phyloP scores from a whole-genome alignment of 2,797 vertebrate genomes.

The Sebastes umbrosus region DNA sequence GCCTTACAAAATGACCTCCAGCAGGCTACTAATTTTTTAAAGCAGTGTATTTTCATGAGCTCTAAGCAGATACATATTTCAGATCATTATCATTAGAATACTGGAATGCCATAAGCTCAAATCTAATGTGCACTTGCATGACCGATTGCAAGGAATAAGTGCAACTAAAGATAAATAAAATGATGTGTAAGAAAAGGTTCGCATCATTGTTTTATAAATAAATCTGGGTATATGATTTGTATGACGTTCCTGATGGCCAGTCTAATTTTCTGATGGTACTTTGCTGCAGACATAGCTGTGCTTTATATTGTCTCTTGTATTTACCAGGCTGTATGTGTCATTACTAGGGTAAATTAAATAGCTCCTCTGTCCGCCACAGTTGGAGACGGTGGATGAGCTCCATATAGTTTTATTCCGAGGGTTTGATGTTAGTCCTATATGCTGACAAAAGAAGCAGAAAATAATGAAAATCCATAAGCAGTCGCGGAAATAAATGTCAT shows the following conservation, averaged over 20 bases:
- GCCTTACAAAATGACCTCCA: no score
- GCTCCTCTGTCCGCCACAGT: not conserved
- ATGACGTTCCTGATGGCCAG: not conserved
- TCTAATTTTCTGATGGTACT: not conserved
- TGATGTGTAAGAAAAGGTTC: not conserved
- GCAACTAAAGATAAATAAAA: not conserved
- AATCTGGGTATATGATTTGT: not conserved
- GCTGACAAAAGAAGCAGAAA: not conserved
- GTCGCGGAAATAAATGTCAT: not conserved
- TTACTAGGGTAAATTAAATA: not conserved
- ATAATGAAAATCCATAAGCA: constrained; percentile 3
- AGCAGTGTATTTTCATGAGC: not conserved
- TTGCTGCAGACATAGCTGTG: not conserved
- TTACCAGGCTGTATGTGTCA: not conserved
- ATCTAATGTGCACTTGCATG: not conserved
- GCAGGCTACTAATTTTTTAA: no score
- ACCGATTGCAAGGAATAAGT: not conserved
- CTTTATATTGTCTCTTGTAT: not conserved
- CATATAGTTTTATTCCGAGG: not conserved
- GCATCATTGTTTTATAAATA: not conserved
- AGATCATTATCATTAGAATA: not conserved
- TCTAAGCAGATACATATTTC: not conserved
- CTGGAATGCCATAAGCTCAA: not conserved
- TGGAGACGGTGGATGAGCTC: not conserved
- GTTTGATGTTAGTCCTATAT: not conserved